Evolutionary conservation across 2,797 vertebrate genomes (phyloP), one percentile per base, ranked within the genome.

Genomic region (Chelidonichthys spinosus): DNA sequence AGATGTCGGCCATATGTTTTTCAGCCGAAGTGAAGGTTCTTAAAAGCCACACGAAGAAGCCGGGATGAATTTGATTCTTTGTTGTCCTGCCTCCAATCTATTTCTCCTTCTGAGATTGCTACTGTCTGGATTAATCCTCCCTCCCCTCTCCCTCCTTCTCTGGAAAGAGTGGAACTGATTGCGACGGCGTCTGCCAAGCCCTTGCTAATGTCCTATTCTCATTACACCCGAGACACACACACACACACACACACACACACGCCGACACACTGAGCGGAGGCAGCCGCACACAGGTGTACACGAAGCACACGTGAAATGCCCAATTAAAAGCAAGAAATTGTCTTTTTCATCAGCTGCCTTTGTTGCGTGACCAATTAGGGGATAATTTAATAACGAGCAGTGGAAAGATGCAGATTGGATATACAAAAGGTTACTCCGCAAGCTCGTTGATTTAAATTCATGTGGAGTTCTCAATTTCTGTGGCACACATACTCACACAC

Each of bases 321-420:
- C 95, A 97, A 97, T 97, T 98, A 96, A 96, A 96, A 94, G 94
- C 92, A 94, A 95, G 96, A 96, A 94, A 86, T 90, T 94, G 95
- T 95, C 87, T 94, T 96, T 96, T 97, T 96, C 94, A 96, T 97
- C 96, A 97, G 95, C 95, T 96, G 94, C 94, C 93, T 96, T 95
- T 93, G 93, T 93, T 90, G 94, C 92, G 95, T 96, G 95, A 96
- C 96, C 95, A 97, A 97, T 97, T 96, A 96, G 95, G 94, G 96
- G 95, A 97, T 96, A 95, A 97, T 96, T 97, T 96, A 96, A 95
- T 97, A 94, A 95, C 88, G 88, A 95, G 95, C 93, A 91, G 93
- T 95, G 93, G 92, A 94, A 93, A 95, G 92, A 94, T 94, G 91
- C 88, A 95, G 95, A 95, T 95, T 95, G 93, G 94, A 95, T 93